Evolutionary conservation across 2,888 invertebrate genomes (phyloP), one percentile per base, ranked within the genome.

Genomic region (Chaetoderma sp.): DNA sequence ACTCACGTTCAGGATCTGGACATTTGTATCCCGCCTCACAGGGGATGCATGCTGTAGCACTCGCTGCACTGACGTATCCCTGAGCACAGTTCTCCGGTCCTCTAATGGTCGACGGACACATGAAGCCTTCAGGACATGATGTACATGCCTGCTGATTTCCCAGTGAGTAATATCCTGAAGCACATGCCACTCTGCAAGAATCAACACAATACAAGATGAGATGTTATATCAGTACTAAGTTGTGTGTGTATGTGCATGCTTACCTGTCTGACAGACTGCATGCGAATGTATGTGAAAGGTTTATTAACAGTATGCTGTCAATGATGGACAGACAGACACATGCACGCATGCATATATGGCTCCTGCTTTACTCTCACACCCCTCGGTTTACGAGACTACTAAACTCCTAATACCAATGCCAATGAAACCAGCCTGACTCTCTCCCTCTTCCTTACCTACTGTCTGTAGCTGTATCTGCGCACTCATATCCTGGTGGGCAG

Each of bases 1-100:
- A 56, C 61, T 70, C 71, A 81, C 80, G 72, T 73, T 70, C 70
- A 23, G 70, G 66, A 6, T 72, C 71, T 0, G 78, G 77, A 58
- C 81, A 82, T 55, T 74, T 74, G 63, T 70, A 81, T 1, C 84
- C 84, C 10, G 82, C 73, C 58, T 83, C 82, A 74, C 84, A 84
- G 1, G 71, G 74, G 2, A 82, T 83, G 69, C 84, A 84, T 68
- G 79, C 82, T 42, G 75, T 77, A 5, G 77, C 69, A n/a, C 63
- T 70, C 16, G 78, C 79, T 0, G 74, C 72, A 54, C 82, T 83
- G 74, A 82, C 81, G 33, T 68, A 70, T 4, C 83, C 84, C 8
- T 61, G 62, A 1, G 60, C 60, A 68, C 84, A 84, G 6, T 67
- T 64, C n/a, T 63, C 45, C 2, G 79, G 78, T 8, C 78, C 78